These are phyloP conservation scores for Lampris megalopsis DNA, from an alignment of 2,113 vertebrate genomes.

Conservation along the genomic window DNA sequence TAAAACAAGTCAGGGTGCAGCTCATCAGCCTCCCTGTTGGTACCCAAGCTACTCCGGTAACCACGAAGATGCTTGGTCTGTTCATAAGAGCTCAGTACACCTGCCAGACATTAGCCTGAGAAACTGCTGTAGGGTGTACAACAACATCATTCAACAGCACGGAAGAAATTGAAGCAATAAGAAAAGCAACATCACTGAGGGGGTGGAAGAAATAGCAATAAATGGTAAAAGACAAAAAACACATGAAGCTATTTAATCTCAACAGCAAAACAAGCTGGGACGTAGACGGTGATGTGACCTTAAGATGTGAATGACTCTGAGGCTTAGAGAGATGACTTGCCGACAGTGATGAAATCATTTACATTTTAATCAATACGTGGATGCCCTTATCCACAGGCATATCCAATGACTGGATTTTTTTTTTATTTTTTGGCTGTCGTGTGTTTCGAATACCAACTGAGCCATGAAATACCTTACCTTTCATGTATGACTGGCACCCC, in stretches of 20 bases:
- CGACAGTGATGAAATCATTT: not conserved
- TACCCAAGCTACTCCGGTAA: conserved; percentile 52
- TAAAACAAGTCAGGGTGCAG: conserved; percentile 22
- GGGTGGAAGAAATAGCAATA: conserved; percentile 7
- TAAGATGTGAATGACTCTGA: conserved; percentile 1
- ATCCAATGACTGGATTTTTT: too few species aligned
- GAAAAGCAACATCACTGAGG: conserved; percentile 7
- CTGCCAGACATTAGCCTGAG: conserved; percentile 48
- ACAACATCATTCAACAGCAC: conserved; percentile 37
- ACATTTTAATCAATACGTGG: too few species aligned
- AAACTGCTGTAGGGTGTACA: conserved; percentile 41
- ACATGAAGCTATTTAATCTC: not conserved
- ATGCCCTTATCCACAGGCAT: too few species aligned
- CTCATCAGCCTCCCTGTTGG: conserved; percentile 34
- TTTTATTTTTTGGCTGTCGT: too few species aligned
- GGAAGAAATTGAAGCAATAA: conserved; percentile 17
- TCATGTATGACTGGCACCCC: not conserved
- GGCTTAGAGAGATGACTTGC: conserved; percentile 33
- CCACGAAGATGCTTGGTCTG: conserved; percentile 62
- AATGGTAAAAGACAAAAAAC: not conserved
- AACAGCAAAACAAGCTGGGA: not conserved
- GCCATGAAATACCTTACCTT: not conserved
- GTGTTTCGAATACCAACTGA: too few species aligned
- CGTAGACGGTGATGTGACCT: not conserved
- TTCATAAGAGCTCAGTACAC: conserved; percentile 70